phyloP scores from a whole-genome alignment of 1,140 invertebrate genomes.

The Apolygus lucorum region DNA sequence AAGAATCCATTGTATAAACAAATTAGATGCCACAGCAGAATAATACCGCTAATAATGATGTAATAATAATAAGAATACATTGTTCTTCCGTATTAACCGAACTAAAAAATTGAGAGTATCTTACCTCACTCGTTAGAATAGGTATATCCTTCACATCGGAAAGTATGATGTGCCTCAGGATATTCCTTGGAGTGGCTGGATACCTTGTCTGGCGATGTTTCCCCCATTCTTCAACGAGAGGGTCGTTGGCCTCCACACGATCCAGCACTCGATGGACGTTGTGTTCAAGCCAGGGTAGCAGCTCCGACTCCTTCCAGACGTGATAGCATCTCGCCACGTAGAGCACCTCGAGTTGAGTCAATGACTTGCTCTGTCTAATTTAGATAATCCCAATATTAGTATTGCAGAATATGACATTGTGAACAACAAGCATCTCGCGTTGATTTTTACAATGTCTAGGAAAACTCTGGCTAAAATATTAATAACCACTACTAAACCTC shows the following conservation, averaged over 20 bases:
- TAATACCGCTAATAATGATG: no score
- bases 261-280: conserved; percentile 58
- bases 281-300: conserved; percentile 68
- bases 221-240: conserved; percentile 50
- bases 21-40: no score
- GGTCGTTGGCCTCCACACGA: conserved; percentile 52
- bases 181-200: conserved; percentile 59
- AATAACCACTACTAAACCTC: no score
- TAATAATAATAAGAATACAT: conserved; percentile 43
- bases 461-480: no score
- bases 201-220: conserved; percentile 53
- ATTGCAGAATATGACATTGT: background rate
- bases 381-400: no score
- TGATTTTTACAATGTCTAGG: no score
- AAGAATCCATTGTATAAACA: no score
- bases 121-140: conserved; percentile 37
- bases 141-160: conserved; percentile 68
- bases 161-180: conserved; percentile 68
- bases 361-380: conserved; percentile 45
- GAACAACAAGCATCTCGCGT: no score
- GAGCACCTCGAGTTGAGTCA: conserved; percentile 61
- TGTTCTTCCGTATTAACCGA: background rate
- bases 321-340: conserved; percentile 64
- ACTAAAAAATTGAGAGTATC: background rate
- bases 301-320: conserved; percentile 68